Conservation (phyloP, 2,797 vertebrate genomes). For the Fratercula arctica region DNA sequence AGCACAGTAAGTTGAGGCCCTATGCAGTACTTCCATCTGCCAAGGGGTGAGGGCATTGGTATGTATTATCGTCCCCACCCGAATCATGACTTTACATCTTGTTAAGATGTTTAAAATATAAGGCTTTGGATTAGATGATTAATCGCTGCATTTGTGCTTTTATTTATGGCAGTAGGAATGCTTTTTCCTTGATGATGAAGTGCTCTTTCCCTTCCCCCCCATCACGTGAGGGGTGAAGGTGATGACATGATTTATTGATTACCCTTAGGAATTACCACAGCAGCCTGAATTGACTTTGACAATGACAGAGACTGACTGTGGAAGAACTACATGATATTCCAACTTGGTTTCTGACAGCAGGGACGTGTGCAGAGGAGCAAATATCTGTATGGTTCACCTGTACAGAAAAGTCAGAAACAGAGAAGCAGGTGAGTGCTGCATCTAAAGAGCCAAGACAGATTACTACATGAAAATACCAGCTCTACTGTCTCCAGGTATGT, state of each 20-base stretch:
- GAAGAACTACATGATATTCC: constrained; percentile 66
- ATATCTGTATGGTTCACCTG: neutral
- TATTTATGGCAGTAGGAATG: constrained; percentile 70
- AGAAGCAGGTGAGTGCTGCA: neutral
- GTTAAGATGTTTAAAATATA: constrained; percentile 77
- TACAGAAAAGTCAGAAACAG: neutral
- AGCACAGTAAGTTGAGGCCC: constrained; percentile 15
- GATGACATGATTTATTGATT: constrained; percentile 81
- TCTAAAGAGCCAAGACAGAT: neutral
- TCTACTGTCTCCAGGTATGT: neutral
- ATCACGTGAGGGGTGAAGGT: constrained; percentile 71
- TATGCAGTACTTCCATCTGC: constrained; percentile 56
- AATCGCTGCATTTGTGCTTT: constrained; percentile 76
- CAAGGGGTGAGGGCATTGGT: constrained; percentile 32
- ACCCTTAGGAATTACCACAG: constrained; percentile 72
- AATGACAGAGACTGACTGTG: constrained; percentile 74
- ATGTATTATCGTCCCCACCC: constrained; percentile 57
- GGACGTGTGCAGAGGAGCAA: neutral
- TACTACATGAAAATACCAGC: neutral
- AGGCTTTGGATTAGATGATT: constrained; percentile 73
- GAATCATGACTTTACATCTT: constrained; percentile 78
- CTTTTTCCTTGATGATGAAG: constrained; percentile 75
- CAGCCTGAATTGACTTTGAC: constrained; percentile 76
- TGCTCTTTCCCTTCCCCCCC: constrained; percentile 42
- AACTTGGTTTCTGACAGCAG: constrained; percentile 49